phyloP scores from a whole-genome alignment of 2,797 vertebrate genomes.

The Cuniculus paca region DNA sequence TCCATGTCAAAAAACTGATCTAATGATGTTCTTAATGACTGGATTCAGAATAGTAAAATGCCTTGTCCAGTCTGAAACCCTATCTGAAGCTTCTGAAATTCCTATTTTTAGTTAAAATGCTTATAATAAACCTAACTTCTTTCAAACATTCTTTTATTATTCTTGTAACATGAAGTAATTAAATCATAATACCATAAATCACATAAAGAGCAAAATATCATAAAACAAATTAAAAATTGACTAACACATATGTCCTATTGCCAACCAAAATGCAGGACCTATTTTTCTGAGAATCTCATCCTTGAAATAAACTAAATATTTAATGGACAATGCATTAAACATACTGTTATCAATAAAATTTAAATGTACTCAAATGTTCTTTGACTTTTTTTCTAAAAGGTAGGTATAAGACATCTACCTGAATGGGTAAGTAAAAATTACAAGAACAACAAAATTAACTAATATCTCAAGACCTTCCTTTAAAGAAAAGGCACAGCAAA shows the following conservation, averaged over 20 bases:
- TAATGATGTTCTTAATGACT: not conserved
- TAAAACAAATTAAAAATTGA: not conserved
- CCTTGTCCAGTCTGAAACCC: not conserved
- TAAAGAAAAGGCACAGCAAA: constrained; percentile 16
- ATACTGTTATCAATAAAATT: not conserved
- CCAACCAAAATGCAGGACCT: not conserved
- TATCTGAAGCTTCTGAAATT: constrained; percentile 73
- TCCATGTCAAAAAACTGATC: not conserved
- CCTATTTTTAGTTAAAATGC: constrained; percentile 77
- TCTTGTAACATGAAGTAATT: constrained; percentile 55
- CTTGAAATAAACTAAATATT: constrained; percentile 45
- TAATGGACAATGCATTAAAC: not conserved
- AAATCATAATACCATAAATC: not conserved
- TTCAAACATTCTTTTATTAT: constrained; percentile 69
- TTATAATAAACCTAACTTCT: constrained; percentile 69
- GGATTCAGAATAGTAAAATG: constrained; percentile 31
- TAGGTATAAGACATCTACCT: not conserved
- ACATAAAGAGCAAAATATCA: not conserved
- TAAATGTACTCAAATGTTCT: not conserved
- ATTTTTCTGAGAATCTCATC: constrained; percentile 35
- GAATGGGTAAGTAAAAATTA: not conserved
- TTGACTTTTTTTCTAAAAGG: not conserved
- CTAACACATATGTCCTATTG: not conserved
- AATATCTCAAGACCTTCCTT: not conserved
- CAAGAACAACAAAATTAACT: not conserved